Evolutionary conservation across 2,113 vertebrate genomes (phyloP), one percentile per base, ranked within the genome.

Genomic region (Pedionomus torquatus): DNA sequence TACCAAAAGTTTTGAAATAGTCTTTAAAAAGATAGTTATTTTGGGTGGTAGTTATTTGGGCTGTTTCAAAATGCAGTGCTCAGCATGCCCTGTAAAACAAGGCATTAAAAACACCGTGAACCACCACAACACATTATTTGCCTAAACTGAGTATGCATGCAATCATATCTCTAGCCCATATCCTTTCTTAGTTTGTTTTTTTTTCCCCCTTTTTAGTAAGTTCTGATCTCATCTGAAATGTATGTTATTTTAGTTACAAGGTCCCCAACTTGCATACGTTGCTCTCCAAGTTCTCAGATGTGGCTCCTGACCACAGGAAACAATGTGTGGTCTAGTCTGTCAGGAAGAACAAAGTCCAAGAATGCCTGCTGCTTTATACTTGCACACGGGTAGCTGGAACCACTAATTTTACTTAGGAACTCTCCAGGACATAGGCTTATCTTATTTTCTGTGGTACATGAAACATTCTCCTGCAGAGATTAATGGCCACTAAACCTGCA

Each of bases 151-250:
- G 14, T 28, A 75, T 1, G 7, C 35, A 41, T 9, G 30, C n/a
- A 91, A 13, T 37, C 21, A 2, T 41, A 48, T 31, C 55, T 93
- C 64, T 78, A 93, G 87, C 13, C 30, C 24, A 37, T 78, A 68
- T 33, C 44, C 31, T 61, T 88, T 24, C 72, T 60, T 52, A 49
- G 39, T 8, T 44, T n/a, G n/a, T n/a, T n/a, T n/a, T n/a, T n/a
- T 54, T 80, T 69, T 11, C 60, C 24, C 43, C 17, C 55, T 44
- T 76, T 63, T 71, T 92, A 51, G 28, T 64, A 82, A 75, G 25
- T 33, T 76, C 79, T 95, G 77, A 94, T 75, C 83, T 95, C 93
- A 95, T 71, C 64, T 75, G 60, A 95, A 78, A 81, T 8, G 12
- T 7, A 87, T 13, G 55, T 33, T 78, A 49, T 51, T 84, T 83